Percentiles rank a stretch among this genome's conserved stretches.
Conservation (phyloP, 2,888 invertebrate genomes). For the Plagodis dolabraria region DNA sequence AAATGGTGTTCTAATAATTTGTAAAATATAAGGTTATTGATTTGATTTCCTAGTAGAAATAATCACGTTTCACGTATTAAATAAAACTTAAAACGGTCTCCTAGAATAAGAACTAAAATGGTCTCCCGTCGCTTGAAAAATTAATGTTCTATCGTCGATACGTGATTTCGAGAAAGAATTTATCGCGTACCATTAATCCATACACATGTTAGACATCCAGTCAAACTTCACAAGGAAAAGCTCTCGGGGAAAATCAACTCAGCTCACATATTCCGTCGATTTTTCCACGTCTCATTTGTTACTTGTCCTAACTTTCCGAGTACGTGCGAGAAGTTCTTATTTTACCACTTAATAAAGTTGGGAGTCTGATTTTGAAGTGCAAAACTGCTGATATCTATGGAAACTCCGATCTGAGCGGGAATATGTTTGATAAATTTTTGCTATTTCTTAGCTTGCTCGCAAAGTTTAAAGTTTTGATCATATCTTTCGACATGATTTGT, state of each 20-base stretch:
- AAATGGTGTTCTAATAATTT: no score
- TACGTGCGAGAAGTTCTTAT: slow-evolving; percentile 67
- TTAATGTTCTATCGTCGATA: no score
- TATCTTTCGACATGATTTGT: slow-evolving; percentile 16
- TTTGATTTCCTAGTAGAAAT: background rate
- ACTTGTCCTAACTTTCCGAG: slow-evolving; percentile 64
- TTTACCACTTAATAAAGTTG: slow-evolving; percentile 53
- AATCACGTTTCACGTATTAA: background rate
- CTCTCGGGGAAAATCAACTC: slow-evolving; percentile 70
- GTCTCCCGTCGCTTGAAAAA: no score
- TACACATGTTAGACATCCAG: slow-evolving; percentile 53
- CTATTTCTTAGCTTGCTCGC: slow-evolving; percentile 28
- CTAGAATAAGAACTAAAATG: slow-evolving; percentile 10
- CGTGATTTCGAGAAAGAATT: slow-evolving; percentile 47
- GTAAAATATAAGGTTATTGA: no score
- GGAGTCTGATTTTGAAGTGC: slow-evolving; percentile 49
- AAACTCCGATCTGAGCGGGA: slow-evolving; percentile 26
- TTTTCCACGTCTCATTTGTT: slow-evolving; percentile 78
- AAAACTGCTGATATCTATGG: slow-evolving; percentile 45
- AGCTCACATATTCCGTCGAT: slow-evolving; percentile 73
- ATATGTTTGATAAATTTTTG: slow-evolving; percentile 34
- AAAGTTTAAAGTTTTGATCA: slow-evolving; percentile 27
- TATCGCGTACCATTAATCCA: slow-evolving; percentile 63
- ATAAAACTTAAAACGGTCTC: background rate
- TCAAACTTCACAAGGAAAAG: slow-evolving; percentile 47